Evolutionary conservation across 30 jellyfish, hydroid and myxozoan species (phyloP).

Genomic region (Chrysaora quinquecirrha): DNA sequence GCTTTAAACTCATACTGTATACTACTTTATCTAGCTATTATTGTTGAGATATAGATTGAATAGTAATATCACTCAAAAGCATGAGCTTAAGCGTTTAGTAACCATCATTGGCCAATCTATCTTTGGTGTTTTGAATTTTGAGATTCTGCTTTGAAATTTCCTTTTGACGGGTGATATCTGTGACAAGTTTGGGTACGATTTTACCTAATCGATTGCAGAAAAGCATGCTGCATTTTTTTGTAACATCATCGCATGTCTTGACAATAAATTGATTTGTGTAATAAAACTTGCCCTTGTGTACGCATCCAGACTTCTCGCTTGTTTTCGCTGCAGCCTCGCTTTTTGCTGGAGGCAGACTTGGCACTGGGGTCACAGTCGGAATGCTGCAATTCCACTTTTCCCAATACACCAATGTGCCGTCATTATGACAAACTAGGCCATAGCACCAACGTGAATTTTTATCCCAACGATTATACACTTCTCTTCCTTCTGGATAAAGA

Average conservation of each 20-base stretch:
- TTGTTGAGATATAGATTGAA: too few relatives aligned
- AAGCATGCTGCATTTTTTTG: constrained; percentile 35
- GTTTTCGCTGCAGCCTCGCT: not conserved
- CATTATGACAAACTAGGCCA: constrained; percentile 34
- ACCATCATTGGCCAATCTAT: too few relatives aligned
- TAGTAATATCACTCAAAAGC: too few relatives aligned
- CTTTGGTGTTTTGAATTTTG: too few relatives aligned
- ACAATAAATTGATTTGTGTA: not conserved
- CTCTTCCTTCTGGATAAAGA: constrained; percentile 1
- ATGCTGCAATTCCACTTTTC: constrained; percentile 44
- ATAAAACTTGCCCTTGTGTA: not conserved
- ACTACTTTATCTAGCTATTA: too few relatives aligned
- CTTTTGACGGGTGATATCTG: constrained; percentile 44
- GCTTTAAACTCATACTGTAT: too few relatives aligned
- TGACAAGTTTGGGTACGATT: constrained; percentile 41
- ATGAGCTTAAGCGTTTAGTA: too few relatives aligned
- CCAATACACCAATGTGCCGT: constrained; percentile 17
- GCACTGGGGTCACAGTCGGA: not conserved
- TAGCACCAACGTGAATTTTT: constrained; percentile 34
- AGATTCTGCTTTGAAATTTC: not conserved
- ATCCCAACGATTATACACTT: constrained; percentile 12
- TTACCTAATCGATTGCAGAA: constrained; percentile 39
- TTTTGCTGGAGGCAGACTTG: not conserved
- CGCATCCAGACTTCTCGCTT: not conserved
- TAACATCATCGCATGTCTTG: not conserved